Conservation (phyloP, 2,888 invertebrate species). For the Drosophila yooni region DNA sequence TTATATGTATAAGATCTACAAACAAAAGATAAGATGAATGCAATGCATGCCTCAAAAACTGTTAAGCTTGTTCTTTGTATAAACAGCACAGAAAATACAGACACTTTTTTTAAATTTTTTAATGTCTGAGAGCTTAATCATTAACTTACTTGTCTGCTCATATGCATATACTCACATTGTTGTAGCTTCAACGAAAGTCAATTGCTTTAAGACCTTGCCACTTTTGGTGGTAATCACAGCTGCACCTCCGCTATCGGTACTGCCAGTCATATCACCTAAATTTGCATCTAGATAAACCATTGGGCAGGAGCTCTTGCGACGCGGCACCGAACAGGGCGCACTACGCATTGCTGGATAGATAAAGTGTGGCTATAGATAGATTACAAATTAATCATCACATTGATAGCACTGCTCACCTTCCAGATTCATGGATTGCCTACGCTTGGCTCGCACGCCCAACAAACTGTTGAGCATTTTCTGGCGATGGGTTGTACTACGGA, state of each 20-base stretch:
- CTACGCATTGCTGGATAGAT: constrained; percentile 49
- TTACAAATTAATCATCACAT: neutral
- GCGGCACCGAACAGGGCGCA: constrained; percentile 44
- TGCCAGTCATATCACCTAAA: constrained; percentile 37
- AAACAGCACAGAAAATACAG: neutral
- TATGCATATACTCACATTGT: constrained; percentile 68
- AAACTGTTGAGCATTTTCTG: constrained; percentile 88
- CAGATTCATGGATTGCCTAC: constrained; percentile 85
- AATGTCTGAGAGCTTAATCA: neutral
- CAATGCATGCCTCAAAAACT: neutral
- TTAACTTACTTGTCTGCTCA: neutral
- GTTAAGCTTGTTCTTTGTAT: neutral
- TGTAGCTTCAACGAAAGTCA: constrained; percentile 66
- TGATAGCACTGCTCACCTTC: constrained; percentile 69
- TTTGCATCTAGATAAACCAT: constrained; percentile 60
- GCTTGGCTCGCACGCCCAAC: constrained; percentile 88
- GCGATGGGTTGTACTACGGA: constrained; percentile 88
- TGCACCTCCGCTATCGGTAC: constrained; percentile 43
- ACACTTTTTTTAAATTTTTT: neutral
- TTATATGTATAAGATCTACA: neutral
- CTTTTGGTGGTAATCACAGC: constrained; percentile 60
- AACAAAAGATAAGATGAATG: neutral
- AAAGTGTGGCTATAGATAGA: constrained; percentile 12
- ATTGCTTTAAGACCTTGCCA: constrained; percentile 63
- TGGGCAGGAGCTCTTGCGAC: constrained; percentile 77